A percentile compares a stretch with the other conserved stretches of the same genome.
phyloP scores from a whole-genome alignment of 2,888 invertebrate genomes.

The Agrochola circellaris region DNA sequence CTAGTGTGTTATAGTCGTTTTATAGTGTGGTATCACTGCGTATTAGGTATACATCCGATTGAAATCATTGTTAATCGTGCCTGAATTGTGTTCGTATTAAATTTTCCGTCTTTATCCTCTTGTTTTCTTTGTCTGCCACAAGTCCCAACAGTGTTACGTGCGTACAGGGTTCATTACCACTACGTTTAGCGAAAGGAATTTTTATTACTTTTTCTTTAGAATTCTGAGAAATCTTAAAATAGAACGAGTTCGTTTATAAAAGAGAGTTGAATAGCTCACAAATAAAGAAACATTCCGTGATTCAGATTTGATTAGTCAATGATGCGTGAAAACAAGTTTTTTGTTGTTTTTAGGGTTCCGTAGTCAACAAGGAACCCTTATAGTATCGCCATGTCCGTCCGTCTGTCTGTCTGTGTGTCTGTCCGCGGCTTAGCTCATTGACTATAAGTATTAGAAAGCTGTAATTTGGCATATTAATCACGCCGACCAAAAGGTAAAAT shows the following conservation, averaged over 20 bases:
- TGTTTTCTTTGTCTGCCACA: slow-evolving; percentile 33
- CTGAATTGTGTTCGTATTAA: slow-evolving; percentile 27
- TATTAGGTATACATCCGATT: neutral
- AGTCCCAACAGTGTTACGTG: slow-evolving; percentile 20
- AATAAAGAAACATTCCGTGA: slow-evolving; percentile 25
- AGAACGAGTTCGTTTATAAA: slow-evolving; percentile 41
- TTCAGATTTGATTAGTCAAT: slow-evolving; percentile 40
- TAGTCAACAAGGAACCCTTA: too few relatives aligned
- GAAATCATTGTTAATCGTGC: slow-evolving; percentile 19
- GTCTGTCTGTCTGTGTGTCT: too few relatives aligned
- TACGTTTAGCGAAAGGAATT: slow-evolving; percentile 38
- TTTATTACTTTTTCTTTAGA: slow-evolving; percentile 50
- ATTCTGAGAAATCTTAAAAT: slow-evolving; percentile 39
- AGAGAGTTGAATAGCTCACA: slow-evolving; percentile 39
- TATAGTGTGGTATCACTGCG: neutral
- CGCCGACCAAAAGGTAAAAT: too few relatives aligned
- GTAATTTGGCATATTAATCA: too few relatives aligned
- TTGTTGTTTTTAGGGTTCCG: too few relatives aligned
- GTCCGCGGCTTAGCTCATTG: too few relatives aligned
- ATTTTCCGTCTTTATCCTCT: slow-evolving; percentile 18
- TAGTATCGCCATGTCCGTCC: too few relatives aligned
- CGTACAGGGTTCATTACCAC: slow-evolving; percentile 37
- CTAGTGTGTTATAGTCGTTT: neutral
- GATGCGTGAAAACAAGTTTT: slow-evolving; percentile 7
- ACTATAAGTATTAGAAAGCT: too few relatives aligned